phyloP scores from a whole-genome alignment of 1,140 invertebrate species.

The Polyergus mexicanus region DNA sequence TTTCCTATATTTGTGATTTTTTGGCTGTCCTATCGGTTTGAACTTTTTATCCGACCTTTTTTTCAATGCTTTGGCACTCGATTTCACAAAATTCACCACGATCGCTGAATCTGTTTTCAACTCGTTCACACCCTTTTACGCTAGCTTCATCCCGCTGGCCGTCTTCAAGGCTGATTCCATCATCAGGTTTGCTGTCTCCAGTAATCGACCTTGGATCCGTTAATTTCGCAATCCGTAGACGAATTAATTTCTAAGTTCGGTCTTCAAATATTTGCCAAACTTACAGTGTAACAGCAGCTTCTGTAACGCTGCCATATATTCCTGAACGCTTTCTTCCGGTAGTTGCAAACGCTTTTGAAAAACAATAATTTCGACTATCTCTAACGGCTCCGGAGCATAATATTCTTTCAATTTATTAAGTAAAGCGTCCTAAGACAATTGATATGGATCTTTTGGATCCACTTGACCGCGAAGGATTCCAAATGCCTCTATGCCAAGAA shows the following conservation, averaged over 20 bases:
- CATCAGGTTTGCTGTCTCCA: not conserved
- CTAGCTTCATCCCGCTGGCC: not conserved
- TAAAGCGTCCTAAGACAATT: constrained; percentile 11
- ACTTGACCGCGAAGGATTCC: constrained; percentile 61
- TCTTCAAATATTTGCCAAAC: constrained; percentile 66
- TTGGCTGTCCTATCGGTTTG: not conserved
- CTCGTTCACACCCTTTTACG: not conserved
- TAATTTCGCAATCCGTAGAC: constrained; percentile 63
- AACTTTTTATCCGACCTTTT: not conserved
- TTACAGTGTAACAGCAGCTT: constrained; percentile 69
- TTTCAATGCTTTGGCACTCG: too few relatives aligned
- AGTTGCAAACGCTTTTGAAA: constrained; percentile 68
- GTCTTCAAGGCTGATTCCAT: not conserved
- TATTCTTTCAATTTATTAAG: constrained; percentile 49
- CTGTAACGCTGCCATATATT: constrained; percentile 61
- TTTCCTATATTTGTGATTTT: not conserved
- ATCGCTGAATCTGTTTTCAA: not conserved
- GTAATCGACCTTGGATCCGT: constrained; percentile 29
- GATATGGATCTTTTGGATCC: constrained; percentile 24
- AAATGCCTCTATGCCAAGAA: constrained; percentile 51
- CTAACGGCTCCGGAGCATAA: constrained; percentile 64
- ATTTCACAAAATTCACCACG: not conserved
- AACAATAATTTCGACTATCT: constrained; percentile 69
- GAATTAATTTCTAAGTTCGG: constrained; percentile 69
- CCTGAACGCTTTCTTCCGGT: constrained; percentile 59